Base-by-base conservation (phyloP, 2,797 vertebrate species). In the Anomalospiza imberbis region DNA sequence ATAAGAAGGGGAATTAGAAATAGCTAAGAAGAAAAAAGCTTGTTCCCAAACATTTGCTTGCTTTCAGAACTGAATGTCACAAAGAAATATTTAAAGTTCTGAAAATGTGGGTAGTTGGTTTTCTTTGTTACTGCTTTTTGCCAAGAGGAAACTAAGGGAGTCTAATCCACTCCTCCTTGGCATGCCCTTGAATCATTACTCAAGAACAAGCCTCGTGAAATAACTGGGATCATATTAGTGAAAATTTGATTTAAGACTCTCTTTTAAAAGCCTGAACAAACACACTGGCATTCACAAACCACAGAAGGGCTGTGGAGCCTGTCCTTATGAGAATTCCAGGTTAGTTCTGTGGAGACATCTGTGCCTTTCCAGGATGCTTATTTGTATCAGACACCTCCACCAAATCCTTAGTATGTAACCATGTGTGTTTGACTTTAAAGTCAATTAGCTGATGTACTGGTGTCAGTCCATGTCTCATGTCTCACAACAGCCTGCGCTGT, bases 61-160 rank as follows among this genome's bases (percentile, higher is more conserved):
- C 63, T 86, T 88, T 62, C 66, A 91, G 55, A 93, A 89, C 9
- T 67, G 67, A 89, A 72, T 74, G 57, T 61, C 67, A 90, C 44
- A 75, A 48, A 60, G 58, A 77, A 78, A 36, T 63, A 82, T 79
- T 78, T 81, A 81, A 93, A 90, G 32, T 42, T 92, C 91, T 86
- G 66, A 91, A 93, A 91, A 88, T 1, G 2, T 67, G 25, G 19
- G 24, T 45, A 68, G 53, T 48, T 78, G 40, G 17, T 86, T 88
- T 89, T 81, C 73, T 95, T 94, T 93, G 62, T 81, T 85, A 44
- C 36, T 84, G 26, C 25, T 70, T 91, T 88, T 45, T 88, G 38
- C 67, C 50, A 79, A 84, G 77, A 84, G 34, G 40, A 93, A 94
- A 76, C 45, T 72, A 31, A 62, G 13, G 29, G 36, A 63, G 18